phyloP scores from a whole-genome alignment of 2,797 vertebrate species.

The Euthynnus affinis region DNA sequence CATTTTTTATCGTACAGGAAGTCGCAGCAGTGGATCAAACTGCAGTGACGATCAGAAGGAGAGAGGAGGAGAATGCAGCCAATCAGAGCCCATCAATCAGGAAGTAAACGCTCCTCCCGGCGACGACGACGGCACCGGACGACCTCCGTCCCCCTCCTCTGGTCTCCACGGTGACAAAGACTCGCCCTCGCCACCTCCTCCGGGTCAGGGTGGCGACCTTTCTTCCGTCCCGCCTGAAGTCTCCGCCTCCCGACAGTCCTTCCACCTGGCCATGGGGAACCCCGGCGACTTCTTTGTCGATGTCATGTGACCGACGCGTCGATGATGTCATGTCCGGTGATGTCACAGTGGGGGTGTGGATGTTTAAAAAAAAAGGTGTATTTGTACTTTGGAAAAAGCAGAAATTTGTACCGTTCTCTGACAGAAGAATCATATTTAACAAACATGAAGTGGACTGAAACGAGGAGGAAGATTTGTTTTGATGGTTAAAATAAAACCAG shows the following conservation, averaged over 20 bases:
- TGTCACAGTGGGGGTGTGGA: background rate
- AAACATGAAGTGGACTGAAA: no score
- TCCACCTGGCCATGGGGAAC: slow-evolving; percentile 97
- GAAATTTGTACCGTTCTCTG: background rate
- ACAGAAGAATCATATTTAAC: background rate
- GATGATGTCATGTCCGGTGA: slow-evolving; percentile 34
- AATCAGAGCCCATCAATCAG: slow-evolving; percentile 69
- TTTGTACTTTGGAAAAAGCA: background rate
- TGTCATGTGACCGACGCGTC: slow-evolving; percentile 91
- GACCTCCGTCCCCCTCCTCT: slow-evolving; percentile 83
- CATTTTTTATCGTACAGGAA: slow-evolving; percentile 83
- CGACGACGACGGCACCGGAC: slow-evolving; percentile 59
- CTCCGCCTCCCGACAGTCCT: slow-evolving; percentile 94
- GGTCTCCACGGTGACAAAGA: slow-evolving; percentile 88
- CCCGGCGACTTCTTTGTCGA: slow-evolving; percentile 98
- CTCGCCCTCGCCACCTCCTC: slow-evolving; percentile 81
- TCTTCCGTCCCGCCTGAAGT: slow-evolving; percentile 92
- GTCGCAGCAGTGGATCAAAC: slow-evolving; percentile 92
- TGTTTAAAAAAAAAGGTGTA: background rate
- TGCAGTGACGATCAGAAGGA: slow-evolving; percentile 85
- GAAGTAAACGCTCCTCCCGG: slow-evolving; percentile 67
- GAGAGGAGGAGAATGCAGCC: slow-evolving; percentile 79
- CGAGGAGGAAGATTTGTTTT: no score
- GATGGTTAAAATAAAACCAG: no score
- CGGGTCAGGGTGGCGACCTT: slow-evolving; percentile 86